A percentile compares a stretch with the other conserved stretches of the same genome.
These are phyloP conservation scores for Theristicus caerulescens DNA, from an alignment of 2,113 vertebrate species.

Conservation along the genomic window DNA sequence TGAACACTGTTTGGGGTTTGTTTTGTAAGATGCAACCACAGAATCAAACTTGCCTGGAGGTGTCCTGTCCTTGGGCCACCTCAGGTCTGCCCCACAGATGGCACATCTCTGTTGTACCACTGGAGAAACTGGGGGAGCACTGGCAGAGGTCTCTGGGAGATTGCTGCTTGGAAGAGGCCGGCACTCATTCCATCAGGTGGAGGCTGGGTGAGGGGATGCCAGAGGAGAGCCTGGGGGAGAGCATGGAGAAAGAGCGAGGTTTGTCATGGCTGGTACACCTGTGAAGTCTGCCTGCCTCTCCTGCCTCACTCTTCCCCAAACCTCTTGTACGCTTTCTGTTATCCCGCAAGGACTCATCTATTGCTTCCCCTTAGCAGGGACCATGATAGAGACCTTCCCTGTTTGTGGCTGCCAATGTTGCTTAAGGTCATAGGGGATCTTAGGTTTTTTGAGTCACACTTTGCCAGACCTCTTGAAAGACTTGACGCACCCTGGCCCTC, in stretches of 20 bases:
- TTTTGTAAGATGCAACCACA: background rate
- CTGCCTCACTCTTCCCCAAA: background rate
- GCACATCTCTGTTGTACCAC: background rate
- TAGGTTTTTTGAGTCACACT: background rate
- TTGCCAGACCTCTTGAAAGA: background rate
- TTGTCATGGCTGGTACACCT: background rate
- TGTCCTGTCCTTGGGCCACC: background rate
- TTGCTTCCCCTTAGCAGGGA: background rate
- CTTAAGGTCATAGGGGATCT: background rate
- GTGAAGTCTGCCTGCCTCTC: background rate
- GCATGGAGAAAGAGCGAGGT: accelerated
- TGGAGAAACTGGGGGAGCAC: background rate
- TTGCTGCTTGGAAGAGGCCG: background rate
- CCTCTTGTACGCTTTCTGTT: background rate
- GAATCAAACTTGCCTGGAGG: background rate
- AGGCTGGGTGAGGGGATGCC: background rate
- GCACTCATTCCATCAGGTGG: background rate
- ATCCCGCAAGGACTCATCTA: background rate
- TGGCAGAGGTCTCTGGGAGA: background rate
- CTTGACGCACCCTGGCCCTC: background rate
- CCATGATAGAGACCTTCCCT: background rate
- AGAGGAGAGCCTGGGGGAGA: background rate
- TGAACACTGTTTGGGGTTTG: background rate
- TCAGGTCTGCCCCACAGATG: background rate
- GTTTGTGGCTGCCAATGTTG: background rate